Evolutionary conservation across 2,113 vertebrate species (phyloP), one percentile per base, ranked within the genome.

Genomic region (Salvator merianae): DNA sequence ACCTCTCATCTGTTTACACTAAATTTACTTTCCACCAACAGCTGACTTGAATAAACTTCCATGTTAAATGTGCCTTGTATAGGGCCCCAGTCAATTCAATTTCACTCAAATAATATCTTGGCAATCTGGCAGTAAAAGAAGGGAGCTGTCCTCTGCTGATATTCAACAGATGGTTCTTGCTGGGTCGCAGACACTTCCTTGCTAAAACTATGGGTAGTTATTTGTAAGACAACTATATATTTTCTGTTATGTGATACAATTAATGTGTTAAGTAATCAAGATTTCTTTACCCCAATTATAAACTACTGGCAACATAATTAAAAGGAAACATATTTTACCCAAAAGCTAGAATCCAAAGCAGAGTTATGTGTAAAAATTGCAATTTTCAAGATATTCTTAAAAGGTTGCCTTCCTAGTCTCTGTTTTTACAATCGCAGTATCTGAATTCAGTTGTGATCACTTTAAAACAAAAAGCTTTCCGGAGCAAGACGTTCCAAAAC

Each of bases 171-270:
- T 24, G 32, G 24, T 70, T 4, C 30, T 34, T 36, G 34, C 16
- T 59, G 34, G 50, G 18, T 12, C 9, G 71, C 40, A 28, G 26
- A 6, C 14, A 24, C 62, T 63, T 63, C 22, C 34, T 30, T n/a
- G 36, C 36, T 40, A 47, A 7, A 73, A 63, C 24, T n/a, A 32
- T 43, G 22, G 20, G 38, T 26, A 24, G 22, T 2, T 30, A 24
- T 32, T 79, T 72, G 34, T 10, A 50, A 63, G 34, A 38, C 3
- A 53, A 83, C 53, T 68, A 68, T 65, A 43, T 30, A 28, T 14
- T 10, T 26, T 43, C 14, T 36, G n/a, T 22, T 84, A 34, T 10
- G 26, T 7, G 16, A 70, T 63, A 0, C 0, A 1, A 0, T 16
- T 65, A 1, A 24, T 34, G 34, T 34, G 50, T 65, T 59, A 34